Evolutionary conservation across 1,140 invertebrate genomes (phyloP), one percentile per base, ranked within the genome.

Genomic region (Brachionus koreanus): DNA sequence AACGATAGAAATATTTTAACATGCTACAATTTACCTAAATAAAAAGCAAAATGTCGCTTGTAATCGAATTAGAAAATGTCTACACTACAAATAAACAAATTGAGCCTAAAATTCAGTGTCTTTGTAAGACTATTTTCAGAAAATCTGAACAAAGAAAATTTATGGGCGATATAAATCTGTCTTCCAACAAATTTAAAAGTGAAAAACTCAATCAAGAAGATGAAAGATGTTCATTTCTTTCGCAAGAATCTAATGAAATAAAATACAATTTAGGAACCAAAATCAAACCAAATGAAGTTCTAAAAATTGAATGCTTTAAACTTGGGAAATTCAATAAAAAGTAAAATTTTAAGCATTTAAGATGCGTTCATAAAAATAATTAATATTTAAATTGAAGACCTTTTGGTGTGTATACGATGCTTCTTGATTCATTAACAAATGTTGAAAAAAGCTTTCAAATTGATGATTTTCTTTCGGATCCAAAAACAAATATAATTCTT

Each of bases 251-350:
- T 23, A 7, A 39, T 1, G 13, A 16, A 12, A 42, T 72, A 7
- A 39, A 19, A 35, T 72, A 39, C 19, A n/a, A 39, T 39, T 19
- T 72, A 19, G 67, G 37, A 23, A 39, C n/a, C 1, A 19, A 37
- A 72, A 72, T 72, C 13, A 72, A 72, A 39, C 16, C 33, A 23
- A 42, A 72, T 19, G 67, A 72, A 23, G 13, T 72, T 19, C 19
- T 72, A 39, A 35, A 42, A 72, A 43, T 72, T 19, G 67, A 72
- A 42, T 72, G 67, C 37, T 72, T 72, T 25, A 33, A 33, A 33
- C 3, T n/a, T 65, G 29, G 29, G 3, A 65, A 10, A 33, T n/a
- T n/a, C 29, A 10, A 65, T 65, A 65, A 65, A 65, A 65, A 65
- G 63, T 65, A 65, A 65, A 37, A 2, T 65, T 65, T 35, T 19